Conservation (phyloP, 2,888 invertebrate species). For the Osedax frankpressi region DNA sequence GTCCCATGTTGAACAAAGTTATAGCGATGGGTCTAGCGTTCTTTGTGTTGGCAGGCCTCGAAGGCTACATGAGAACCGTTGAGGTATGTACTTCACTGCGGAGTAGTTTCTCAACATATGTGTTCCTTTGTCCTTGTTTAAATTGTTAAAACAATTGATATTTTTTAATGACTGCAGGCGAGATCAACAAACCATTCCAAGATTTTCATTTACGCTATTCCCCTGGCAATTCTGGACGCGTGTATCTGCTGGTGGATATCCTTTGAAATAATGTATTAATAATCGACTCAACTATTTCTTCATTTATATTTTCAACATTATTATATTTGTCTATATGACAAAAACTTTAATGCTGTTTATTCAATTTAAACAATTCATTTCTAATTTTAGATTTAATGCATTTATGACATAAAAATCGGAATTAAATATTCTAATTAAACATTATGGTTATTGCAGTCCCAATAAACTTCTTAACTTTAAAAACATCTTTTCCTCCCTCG, state of each 20-base stretch:
- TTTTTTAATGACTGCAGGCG: neutral
- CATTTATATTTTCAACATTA: no score
- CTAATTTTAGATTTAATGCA: no score
- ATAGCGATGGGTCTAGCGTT: conserved; percentile 70
- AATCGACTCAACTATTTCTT: no score
- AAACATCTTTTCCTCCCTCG: conserved; percentile 53
- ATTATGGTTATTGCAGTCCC: no score
- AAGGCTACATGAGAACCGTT: conserved; percentile 66
- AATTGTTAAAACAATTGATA: neutral
- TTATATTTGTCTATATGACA: no score
- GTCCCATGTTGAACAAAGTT: conserved; percentile 74
- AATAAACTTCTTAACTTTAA: conserved; percentile 33
- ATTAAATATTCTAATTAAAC: no score
- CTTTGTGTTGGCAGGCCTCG: conserved; percentile 69
- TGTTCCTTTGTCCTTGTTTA: neutral
- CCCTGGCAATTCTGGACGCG: conserved; percentile 64
- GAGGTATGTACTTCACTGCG: conserved; percentile 37
- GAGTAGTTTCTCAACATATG: no score
- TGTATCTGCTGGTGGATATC: conserved; percentile 81
- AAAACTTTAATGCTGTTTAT: no score
- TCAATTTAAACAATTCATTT: no score
- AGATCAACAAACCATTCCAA: neutral
- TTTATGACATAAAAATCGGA: no score
- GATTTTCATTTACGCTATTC: conserved; percentile 52
- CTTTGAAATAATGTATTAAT: no score